Percentiles rank a stretch among this genome's conserved stretches.
These are phyloP conservation scores for Aphodius granarius DNA, from an alignment of 2,888 invertebrate species.

Conservation along the genomic window DNA sequence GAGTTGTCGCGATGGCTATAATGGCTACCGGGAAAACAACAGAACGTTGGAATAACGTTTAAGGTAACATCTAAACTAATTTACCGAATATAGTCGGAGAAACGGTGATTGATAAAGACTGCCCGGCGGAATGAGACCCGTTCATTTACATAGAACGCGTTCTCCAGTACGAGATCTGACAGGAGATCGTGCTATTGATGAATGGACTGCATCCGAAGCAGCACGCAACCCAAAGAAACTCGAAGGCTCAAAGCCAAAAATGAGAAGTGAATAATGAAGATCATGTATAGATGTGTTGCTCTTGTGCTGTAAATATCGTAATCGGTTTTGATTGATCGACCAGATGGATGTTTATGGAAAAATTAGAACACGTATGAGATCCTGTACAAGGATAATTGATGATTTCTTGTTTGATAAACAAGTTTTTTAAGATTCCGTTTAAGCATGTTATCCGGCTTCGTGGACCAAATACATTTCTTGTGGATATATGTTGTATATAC, in stretches of 20 bases:
- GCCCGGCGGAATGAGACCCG: slow-evolving; percentile 25
- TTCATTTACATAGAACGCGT: slow-evolving; percentile 23
- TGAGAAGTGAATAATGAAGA: slow-evolving; percentile 21
- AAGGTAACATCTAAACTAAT: slow-evolving; percentile 29
- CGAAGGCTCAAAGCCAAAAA: background rate
- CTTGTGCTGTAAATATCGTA: slow-evolving; percentile 16
- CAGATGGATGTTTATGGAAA: slow-evolving; percentile 18
- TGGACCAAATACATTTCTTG: background rate
- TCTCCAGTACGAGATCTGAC: slow-evolving; percentile 3
- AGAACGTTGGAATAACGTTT: slow-evolving; percentile 17
- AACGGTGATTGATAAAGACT: slow-evolving; percentile 29
- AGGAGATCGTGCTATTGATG: slow-evolving; percentile 21
- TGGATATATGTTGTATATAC: too few species aligned
- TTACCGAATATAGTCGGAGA: slow-evolving; percentile 30
- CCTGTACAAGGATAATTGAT: background rate
- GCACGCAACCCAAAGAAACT: background rate
- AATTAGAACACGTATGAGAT: slow-evolving; percentile 5
- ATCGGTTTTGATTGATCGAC: slow-evolving; percentile 20
- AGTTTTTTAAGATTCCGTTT: background rate
- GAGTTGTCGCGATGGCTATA: slow-evolving; percentile 8
- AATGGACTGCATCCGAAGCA: slow-evolving; percentile 19
- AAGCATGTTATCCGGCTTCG: background rate
- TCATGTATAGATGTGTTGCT: slow-evolving; percentile 4
- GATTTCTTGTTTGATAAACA: background rate
- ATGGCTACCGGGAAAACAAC: slow-evolving; percentile 1